These are phyloP conservation scores for Autographa pulchrina DNA, from an alignment of 2,888 invertebrate genomes.

Conservation along the genomic window DNA sequence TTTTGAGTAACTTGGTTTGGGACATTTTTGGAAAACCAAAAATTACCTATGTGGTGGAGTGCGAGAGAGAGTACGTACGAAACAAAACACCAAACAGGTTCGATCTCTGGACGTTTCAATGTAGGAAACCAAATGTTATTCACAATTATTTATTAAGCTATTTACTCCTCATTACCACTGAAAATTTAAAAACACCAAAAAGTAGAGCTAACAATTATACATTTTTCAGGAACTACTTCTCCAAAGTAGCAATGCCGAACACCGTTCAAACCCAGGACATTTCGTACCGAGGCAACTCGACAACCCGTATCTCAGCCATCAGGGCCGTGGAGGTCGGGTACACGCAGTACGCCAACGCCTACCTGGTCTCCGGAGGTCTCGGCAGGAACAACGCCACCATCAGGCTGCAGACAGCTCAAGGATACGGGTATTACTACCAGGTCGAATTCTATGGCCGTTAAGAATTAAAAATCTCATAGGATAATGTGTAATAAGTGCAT, in stretches of 20 bases:
- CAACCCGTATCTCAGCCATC: conserved; percentile 71
- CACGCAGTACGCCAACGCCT: conserved; percentile 71
- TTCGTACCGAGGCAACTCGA: conserved; percentile 66
- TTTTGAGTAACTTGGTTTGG: too few species aligned
- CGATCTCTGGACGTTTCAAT: too few species aligned
- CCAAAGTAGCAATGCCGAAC: conserved; percentile 64
- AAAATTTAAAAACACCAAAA: too few species aligned
- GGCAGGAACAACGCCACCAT: conserved; percentile 71
- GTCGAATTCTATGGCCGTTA: conserved; percentile 78
- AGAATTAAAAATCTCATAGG: conserved; percentile 8
- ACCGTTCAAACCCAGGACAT: conserved; percentile 77
- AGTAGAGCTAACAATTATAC: too few species aligned
- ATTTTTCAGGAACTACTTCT: conserved; percentile 44
- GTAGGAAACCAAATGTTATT: too few species aligned
- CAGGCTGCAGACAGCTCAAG: conserved; percentile 70
- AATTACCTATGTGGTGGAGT: too few species aligned
- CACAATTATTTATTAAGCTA: too few species aligned
- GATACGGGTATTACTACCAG: conserved; percentile 77
- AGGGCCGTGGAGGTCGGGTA: conserved; percentile 73
- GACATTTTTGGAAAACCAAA: too few species aligned
- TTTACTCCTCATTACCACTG: too few species aligned
- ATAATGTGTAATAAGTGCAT: too few species aligned
- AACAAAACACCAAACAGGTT: too few species aligned
- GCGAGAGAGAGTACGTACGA: too few species aligned
- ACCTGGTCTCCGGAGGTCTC: conserved; percentile 69